Percentiles rank a stretch among this genome's conserved stretches.
Conservation (phyloP, 2,113 vertebrate species). For the Marmota monax region DNA sequence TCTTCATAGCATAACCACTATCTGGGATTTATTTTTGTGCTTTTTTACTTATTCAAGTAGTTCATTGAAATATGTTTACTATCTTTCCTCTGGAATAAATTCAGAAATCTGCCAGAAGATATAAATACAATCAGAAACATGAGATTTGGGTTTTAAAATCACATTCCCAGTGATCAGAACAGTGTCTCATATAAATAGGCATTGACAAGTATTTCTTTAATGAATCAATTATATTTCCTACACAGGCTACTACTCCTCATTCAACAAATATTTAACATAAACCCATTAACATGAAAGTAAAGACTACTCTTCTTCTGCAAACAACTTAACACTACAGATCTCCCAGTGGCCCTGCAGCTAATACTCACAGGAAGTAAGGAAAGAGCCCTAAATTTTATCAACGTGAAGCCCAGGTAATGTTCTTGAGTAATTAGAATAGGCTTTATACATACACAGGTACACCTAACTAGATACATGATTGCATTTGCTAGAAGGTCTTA, state of each 20-base stretch:
- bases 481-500: constrained; percentile 49
- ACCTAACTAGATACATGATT: constrained; percentile 29
- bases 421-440: constrained; percentile 23
- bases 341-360: neutral
- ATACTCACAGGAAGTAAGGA: neutral
- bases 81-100: neutral
- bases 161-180: neutral
- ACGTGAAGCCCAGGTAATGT: neutral
- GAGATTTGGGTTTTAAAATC: neutral
- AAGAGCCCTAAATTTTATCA: neutral
- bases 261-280: neutral
- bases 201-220: constrained; percentile 31
- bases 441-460: neutral
- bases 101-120: neutral
- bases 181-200: neutral
- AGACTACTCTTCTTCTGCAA: neutral
- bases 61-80: neutral
- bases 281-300: neutral
- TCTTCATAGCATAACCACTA: neutral
- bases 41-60: neutral
- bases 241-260: neutral
- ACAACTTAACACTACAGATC: neutral
- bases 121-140: neutral
- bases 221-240: neutral
- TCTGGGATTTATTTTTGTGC: neutral